Evolutionary conservation across 2,113 vertebrate species (phyloP).

Genomic region (Boulengeromyrus knoepffleri): DNA sequence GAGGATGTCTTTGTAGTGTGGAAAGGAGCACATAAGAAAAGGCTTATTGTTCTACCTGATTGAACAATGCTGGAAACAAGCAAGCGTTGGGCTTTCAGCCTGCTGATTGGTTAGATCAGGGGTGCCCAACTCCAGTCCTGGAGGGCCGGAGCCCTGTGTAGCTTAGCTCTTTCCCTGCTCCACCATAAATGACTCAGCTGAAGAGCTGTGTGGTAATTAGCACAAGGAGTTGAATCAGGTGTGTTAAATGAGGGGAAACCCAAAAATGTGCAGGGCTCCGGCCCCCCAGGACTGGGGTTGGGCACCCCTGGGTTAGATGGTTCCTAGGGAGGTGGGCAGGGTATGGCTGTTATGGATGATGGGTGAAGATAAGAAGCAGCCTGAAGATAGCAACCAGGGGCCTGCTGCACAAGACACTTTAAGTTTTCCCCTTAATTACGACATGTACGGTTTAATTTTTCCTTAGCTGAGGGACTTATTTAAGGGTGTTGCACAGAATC

Average conservation of each 20-base stretch:
- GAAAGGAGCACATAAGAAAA: neutral
- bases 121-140: too few relatives aligned
- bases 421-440: neutral
- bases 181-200: too few relatives aligned
- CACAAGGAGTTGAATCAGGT: too few relatives aligned
- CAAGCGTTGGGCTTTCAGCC: neutral
- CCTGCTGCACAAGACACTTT: neutral
- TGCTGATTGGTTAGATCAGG: neutral
- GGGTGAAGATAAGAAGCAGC: neutral
- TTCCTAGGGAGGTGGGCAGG: neutral
- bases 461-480: neutral
- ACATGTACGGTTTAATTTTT: neutral
- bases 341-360: neutral
- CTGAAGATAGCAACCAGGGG: neutral
- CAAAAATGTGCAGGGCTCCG: too few relatives aligned
- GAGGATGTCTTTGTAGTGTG: neutral
- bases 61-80: neutral
- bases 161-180: too few relatives aligned
- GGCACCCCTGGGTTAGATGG: neutral
- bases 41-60: neutral
- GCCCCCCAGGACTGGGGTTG: too few relatives aligned
- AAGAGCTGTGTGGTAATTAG: too few relatives aligned
- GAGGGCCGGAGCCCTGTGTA: too few relatives aligned
- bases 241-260: too few relatives aligned
- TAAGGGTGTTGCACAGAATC: neutral